These are phyloP conservation scores for Leptopilina clavipes DNA, from an alignment of 1,140 invertebrate genomes.

Conservation along the genomic window DNA sequence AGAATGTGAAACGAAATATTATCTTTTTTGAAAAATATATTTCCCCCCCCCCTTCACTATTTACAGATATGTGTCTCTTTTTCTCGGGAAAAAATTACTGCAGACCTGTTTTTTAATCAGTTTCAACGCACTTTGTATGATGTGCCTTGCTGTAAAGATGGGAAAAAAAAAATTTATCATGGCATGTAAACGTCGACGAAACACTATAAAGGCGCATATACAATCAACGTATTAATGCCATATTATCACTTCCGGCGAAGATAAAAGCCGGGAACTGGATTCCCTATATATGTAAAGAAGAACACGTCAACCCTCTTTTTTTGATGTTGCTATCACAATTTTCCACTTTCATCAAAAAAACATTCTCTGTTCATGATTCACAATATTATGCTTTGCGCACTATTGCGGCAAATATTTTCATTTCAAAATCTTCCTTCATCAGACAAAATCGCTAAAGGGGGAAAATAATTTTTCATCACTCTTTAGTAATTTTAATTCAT, in stretches of 20 bases:
- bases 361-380: constrained; percentile 19
- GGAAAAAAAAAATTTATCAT: constrained; percentile 2
- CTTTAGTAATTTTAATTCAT: no score
- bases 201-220: neutral
- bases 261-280: constrained; percentile 38
- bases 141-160: neutral
- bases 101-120: neutral
- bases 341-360: constrained; percentile 23
- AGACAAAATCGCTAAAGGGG: no score
- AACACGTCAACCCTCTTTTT: constrained; percentile 29
- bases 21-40: neutral
- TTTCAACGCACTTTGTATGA: neutral
- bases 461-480: no score
- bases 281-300: constrained; percentile 8
- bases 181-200: neutral
- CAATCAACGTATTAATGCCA: constrained; percentile 31
- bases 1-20: neutral
- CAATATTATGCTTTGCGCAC: constrained; percentile 46
- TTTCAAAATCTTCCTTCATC: no score
- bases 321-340: constrained; percentile 5
- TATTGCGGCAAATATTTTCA: neutral
- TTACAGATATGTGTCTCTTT: neutral
- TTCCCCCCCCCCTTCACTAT: neutral
- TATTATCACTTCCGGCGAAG: constrained; percentile 54
- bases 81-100: neutral